Evolutionary conservation across 2,888 invertebrate genomes (phyloP), one percentile per base, ranked within the genome.

Genomic region (Diaprepes abbreviatus): DNA sequence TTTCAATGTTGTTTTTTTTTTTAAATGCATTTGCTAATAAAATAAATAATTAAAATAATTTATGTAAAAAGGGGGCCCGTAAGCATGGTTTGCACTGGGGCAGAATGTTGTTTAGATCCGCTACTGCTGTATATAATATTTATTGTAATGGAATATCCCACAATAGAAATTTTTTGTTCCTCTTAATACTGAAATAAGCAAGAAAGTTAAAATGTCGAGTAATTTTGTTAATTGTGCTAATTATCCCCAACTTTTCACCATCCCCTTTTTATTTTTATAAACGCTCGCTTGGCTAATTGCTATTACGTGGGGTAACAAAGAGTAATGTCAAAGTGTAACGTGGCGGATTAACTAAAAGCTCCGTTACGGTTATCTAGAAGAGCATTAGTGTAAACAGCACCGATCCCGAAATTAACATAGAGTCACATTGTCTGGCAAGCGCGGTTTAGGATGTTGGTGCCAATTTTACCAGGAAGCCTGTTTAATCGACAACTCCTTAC

Each of bases 311-410:
- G 33, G 45, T 57, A 68, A 68, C 62, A 55, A 68, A 68, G 68
- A 68, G 48, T 69, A 64, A 69, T 59, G 64, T 64, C 62, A 70
- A 70, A 74, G 72, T 74, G 66, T 75, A 76, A 76, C 76, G 74
- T 73, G 54, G 70, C 65, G 75, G 77, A 76, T 76, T 77, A 76
- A 74, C 72, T 73, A 75, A 75, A 74, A 73, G 74, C 74, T 69
- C 73, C 69, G 73, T 70, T 74, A 74, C 75, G 74, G 77, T 75
- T 77, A 76, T 75, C 75, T 76, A 57, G 63, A 70, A 52, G 60
- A 70, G 70, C 74, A 70, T 74, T 72, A 73, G 72, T 71, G 74
- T 74, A 76, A 75, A 76, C 74, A 76, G 72, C 63, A 68, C 68
- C 62, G 66, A 66, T 66, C 62, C 40, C 9, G 50, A 70, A 70